Evolutionary conservation across 2,113 vertebrate species (phyloP).

Genomic region (Protomyctophum bolini): DNA sequence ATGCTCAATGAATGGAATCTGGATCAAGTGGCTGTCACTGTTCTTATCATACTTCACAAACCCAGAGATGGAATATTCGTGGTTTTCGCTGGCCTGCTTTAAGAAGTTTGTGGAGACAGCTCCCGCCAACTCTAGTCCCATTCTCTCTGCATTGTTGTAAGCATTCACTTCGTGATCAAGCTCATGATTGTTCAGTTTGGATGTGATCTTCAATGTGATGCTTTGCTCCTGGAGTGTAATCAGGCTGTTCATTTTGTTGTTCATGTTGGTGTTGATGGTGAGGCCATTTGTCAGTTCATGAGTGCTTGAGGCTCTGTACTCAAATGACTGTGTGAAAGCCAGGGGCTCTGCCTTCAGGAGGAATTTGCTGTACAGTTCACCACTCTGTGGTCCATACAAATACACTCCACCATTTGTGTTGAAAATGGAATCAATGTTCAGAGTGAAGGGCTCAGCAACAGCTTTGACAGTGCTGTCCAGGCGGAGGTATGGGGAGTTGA

Average conservation of each 20-base stretch:
- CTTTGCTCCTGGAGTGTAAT: conserved; percentile 86
- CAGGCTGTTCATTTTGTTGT: conserved; percentile 80
- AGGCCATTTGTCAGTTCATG: conserved; percentile 69
- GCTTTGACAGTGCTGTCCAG: conserved; percentile 82
- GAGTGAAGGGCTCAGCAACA: conserved; percentile 77
- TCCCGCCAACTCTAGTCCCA: conserved; percentile 81
- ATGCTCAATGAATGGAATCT: conserved; percentile 84
- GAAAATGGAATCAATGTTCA: conserved; percentile 80
- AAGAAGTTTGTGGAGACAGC: conserved; percentile 77
- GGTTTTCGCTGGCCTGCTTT: conserved; percentile 57
- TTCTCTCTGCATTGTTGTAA: conserved; percentile 83
- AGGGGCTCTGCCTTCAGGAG: conserved; percentile 86
- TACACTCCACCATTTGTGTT: conserved; percentile 80
- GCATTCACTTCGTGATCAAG: conserved; percentile 82
- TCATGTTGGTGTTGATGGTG: conserved; percentile 74
- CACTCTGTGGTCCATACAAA: conserved; percentile 82
- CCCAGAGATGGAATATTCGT: conserved; percentile 85
- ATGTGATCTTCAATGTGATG: conserved; percentile 80
- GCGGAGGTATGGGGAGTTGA: conserved; percentile 80
- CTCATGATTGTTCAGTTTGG: conserved; percentile 82
- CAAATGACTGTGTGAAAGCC: conserved; percentile 83
- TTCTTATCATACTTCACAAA: conserved; percentile 93
- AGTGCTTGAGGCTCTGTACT: conserved; percentile 83
- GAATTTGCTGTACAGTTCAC: conserved; percentile 88
- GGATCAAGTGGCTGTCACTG: conserved; percentile 82